Base-by-base conservation (phyloP, 2,797 vertebrate species). In the Etheostoma nigrum region DNA sequence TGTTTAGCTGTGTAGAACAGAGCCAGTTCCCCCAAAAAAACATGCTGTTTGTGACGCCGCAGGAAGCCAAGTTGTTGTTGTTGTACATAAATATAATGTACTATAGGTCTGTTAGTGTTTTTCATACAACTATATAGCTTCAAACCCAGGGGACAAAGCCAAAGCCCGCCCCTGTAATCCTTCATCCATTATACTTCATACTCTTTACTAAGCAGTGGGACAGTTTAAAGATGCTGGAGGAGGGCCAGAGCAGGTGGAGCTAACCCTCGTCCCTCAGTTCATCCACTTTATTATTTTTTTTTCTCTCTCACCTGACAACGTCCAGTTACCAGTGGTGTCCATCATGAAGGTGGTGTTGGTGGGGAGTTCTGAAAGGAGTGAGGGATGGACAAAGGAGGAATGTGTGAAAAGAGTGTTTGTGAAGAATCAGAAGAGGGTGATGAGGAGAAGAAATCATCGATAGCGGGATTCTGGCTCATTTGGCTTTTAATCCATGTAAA, bases 291-390 rank as follows among this genome's bases (percentile, higher is more conserved):
- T 12, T 72, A 68, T 33, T 69, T 73, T 30, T 79, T 54, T 49
- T 18, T 27, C 74, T 73, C 64, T 89, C 93, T 95, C 94, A 95
- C 95, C 95, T 96, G 94, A 84, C 88, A 91, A 79, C 1, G 91
- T 93, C 93, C 90, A 88, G 93, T 94, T 94, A 93, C 74, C 89
- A 76, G 92, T 90, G 89, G 84, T 83, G 86, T 93, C 89, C 92
- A 12, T 93, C 81, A 61, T 86, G 85, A 89, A 78, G 72, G 80
- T 81, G 83, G 79, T 73, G 73, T 76, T 84, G 72, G 80, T 83
- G 84, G 81, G 83, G 86, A 80, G 68, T 79, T 93, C 95, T 95
- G 88, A 89, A 40, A 90, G 93, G 85, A 88, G 88, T 23, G 88
- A 84, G 84, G 92, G 86, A 89, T 88, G 89, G 74, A 93, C 83